Evolutionary conservation across 2,888 invertebrate species (phyloP).

Genomic region (Altica lythri): DNA sequence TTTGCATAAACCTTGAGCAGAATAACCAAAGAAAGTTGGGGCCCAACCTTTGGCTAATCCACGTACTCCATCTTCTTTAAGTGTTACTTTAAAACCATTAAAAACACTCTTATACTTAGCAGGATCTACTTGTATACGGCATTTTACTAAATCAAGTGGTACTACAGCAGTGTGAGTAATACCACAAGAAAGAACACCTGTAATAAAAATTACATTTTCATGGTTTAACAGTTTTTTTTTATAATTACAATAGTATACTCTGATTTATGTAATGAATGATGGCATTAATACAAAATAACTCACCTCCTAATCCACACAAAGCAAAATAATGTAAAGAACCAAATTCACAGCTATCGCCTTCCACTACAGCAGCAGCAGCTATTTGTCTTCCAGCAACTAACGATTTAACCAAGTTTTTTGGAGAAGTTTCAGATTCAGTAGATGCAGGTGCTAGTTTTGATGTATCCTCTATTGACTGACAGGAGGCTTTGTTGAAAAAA

Average conservation of each 20-base stretch:
- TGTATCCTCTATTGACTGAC: slow-evolving; percentile 41
- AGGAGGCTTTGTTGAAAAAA: slow-evolving; percentile 46
- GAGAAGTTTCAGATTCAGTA: slow-evolving; percentile 27
- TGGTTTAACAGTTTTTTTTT: no score
- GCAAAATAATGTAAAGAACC: slow-evolving; percentile 90
- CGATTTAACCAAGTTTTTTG: slow-evolving; percentile 49
- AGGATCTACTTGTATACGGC: slow-evolving; percentile 91
- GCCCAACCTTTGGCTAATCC: slow-evolving; percentile 97
- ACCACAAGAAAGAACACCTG: slow-evolving; percentile 68
- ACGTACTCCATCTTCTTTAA: slow-evolving; percentile 83
- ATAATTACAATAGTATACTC: no score
- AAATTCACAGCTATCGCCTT: slow-evolving; percentile 73
- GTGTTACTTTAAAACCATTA: slow-evolving; percentile 82
- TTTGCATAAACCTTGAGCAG: slow-evolving; percentile 93
- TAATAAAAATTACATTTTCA: slow-evolving; percentile 5
- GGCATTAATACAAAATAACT: slow-evolving; percentile 7
- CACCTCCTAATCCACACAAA: slow-evolving; percentile 90
- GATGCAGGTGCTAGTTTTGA: slow-evolving; percentile 25
- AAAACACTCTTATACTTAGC: slow-evolving; percentile 91
- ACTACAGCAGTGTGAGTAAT: slow-evolving; percentile 93
- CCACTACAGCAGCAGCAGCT: slow-evolving; percentile 45
- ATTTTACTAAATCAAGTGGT: slow-evolving; percentile 95
- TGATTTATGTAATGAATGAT: no score
- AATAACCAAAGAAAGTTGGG: slow-evolving; percentile 96
- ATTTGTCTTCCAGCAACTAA: slow-evolving; percentile 53